Conservation (phyloP, 2,113 vertebrate genomes). For the Chaenocephalus aceratus region DNA sequence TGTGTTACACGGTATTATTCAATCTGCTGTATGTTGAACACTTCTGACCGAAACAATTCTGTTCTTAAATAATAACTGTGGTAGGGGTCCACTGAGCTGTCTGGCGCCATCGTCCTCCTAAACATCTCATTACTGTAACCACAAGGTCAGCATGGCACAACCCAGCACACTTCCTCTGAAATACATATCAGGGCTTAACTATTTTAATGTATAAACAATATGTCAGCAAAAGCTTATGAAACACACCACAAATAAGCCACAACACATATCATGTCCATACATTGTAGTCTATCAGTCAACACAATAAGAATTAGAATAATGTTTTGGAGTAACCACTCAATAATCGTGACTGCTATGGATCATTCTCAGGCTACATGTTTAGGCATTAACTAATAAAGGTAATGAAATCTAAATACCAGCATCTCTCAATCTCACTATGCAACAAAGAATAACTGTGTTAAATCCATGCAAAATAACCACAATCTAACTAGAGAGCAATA, state of each 20-base stretch:
- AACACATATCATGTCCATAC: constrained; percentile 1
- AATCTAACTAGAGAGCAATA: background rate
- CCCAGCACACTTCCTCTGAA: constrained; percentile 23
- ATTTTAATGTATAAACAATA: constrained; percentile 44
- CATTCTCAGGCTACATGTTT: background rate
- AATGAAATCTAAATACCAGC: background rate
- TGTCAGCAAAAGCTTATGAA: constrained; percentile 41
- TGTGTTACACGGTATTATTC: constrained; percentile 35
- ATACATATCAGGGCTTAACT: constrained; percentile 25
- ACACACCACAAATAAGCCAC: constrained; percentile 44
- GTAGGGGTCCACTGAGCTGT: constrained; percentile 59
- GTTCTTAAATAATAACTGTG: constrained; percentile 63
- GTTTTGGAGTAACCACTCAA: constrained; percentile 13
- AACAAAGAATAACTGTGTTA: too few relatives aligned
- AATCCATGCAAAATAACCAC: background rate
- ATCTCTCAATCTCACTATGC: background rate
- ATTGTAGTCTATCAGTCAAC: background rate
- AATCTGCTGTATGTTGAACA: constrained; percentile 36
- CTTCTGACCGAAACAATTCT: constrained; percentile 56
- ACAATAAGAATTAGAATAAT: background rate
- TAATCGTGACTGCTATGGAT: constrained; percentile 1
- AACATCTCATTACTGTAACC: constrained; percentile 79
- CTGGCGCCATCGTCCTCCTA: constrained; percentile 72
- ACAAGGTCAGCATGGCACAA: constrained; percentile 55
- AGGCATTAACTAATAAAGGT: background rate